phyloP scores from a whole-genome alignment of 2,888 invertebrate genomes.

The Dioctria linearis region DNA sequence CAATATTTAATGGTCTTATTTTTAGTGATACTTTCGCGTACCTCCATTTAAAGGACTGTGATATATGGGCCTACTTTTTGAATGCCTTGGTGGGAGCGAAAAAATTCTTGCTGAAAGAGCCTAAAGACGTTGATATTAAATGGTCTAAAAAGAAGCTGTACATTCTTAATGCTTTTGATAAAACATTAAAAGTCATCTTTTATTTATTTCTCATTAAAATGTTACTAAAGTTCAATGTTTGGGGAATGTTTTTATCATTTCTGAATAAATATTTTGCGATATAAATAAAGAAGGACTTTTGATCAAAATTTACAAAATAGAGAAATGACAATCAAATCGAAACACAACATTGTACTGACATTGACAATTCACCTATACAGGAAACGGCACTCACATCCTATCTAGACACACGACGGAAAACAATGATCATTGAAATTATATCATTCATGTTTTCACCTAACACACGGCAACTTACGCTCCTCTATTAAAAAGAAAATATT shows the following conservation, averaged over 20 bases:
- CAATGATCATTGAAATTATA: too few relatives aligned
- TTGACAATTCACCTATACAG: too few relatives aligned
- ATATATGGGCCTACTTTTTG: conserved; percentile 64
- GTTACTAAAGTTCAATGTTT: neutral
- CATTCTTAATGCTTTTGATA: neutral
- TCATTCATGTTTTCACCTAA: too few relatives aligned
- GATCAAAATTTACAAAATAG: too few relatives aligned
- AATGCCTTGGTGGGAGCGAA: conserved; percentile 66
- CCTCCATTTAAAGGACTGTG: conserved; percentile 62
- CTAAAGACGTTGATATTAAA: conserved; percentile 73
- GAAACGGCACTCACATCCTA: too few relatives aligned
- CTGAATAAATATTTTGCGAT: neutral
- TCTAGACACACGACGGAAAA: too few relatives aligned
- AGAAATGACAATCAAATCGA: too few relatives aligned
- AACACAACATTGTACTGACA: too few relatives aligned
- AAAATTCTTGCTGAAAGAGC: conserved; percentile 66
- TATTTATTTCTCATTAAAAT: neutral
- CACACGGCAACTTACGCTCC: too few relatives aligned
- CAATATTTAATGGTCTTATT: neutral
- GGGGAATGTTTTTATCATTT: neutral
- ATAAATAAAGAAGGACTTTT: neutral
- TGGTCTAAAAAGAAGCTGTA: conserved; percentile 18
- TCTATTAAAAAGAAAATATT: too few relatives aligned
- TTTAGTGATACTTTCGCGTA: conserved; percentile 61
- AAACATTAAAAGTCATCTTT: neutral